Conservation (phyloP, 2,113 vertebrate genomes). For the Gymnarchus niloticus region DNA sequence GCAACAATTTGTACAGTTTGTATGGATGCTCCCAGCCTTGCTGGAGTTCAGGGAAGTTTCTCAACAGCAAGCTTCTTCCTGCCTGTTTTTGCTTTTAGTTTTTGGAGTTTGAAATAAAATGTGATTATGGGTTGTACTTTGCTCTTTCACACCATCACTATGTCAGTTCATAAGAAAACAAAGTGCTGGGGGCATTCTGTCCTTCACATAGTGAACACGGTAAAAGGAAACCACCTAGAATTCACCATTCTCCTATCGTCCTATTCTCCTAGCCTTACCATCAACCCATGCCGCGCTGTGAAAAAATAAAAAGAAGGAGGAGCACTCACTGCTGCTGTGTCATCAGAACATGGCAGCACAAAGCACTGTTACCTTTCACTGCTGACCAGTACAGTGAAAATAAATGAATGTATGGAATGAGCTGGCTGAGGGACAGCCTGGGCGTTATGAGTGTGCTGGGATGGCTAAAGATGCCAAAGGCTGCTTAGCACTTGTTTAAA, state of each 20-base stretch:
- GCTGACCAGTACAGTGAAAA: neutral
- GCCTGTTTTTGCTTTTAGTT: conserved; percentile 37
- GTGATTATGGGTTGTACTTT: conserved; percentile 67
- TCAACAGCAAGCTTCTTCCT: conserved; percentile 10
- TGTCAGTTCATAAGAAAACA: neutral
- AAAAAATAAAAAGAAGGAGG: too few species aligned
- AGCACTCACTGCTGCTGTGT: neutral
- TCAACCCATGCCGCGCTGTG: too few species aligned
- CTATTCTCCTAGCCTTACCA: neutral
- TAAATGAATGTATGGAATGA: too few species aligned
- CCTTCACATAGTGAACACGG: too few species aligned
- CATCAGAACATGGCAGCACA: neutral
- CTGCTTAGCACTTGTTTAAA: too few species aligned
- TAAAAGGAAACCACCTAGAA: too few species aligned
- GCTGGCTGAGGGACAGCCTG: too few species aligned
- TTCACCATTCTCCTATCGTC: too few species aligned
- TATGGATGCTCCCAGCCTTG: neutral
- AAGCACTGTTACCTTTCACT: too few species aligned
- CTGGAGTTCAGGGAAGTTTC: neutral
- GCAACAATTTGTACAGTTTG: neutral
- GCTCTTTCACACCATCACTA: neutral
- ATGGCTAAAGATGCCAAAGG: too few species aligned
- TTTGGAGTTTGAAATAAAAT: conserved; percentile 61
- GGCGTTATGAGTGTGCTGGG: too few species aligned
- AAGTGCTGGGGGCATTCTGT: neutral